A percentile compares a stretch with the other conserved stretches of the same genome.
These are phyloP conservation scores for Tyrannus savana DNA, from an alignment of 2,113 vertebrate species.

Conservation along the genomic window DNA sequence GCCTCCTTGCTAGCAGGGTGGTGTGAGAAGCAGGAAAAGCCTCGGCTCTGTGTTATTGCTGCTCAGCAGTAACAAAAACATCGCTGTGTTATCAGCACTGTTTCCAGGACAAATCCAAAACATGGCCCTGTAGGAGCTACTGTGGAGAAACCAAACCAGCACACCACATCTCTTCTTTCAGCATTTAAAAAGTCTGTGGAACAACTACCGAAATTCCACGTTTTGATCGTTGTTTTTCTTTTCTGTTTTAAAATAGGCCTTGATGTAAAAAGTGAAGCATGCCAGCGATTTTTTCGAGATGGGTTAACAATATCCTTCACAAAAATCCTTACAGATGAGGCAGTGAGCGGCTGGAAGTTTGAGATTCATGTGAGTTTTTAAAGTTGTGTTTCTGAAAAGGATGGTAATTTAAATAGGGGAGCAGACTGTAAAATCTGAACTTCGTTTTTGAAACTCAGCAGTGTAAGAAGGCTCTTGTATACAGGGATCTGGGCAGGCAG, in stretches of 20 bases:
- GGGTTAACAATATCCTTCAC: constrained; percentile 99
- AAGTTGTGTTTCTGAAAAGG: not conserved
- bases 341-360: constrained; percentile 99
- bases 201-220: not conserved
- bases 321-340: constrained; percentile 99
- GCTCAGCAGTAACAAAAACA: not conserved
- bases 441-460: not conserved
- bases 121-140: not conserved
- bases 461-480: not conserved
- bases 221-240: not conserved
- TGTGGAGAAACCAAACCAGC: not conserved
- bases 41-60: fast-evolving
- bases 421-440: not conserved
- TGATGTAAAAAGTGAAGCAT: constrained; percentile 99
- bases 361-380: constrained; percentile 95
- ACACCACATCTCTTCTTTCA: not conserved
- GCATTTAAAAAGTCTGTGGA: not conserved
- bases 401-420: not conserved
- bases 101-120: not conserved
- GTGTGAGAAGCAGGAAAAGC: not conserved
- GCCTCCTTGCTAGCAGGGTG: not conserved
- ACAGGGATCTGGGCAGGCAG: not conserved
- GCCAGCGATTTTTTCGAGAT: constrained; percentile 99
- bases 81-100: not conserved
- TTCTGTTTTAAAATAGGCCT: constrained; percentile 80